Percentiles rank a stretch among this genome's conserved stretches.
These are phyloP conservation scores for Laothoe populi DNA, from an alignment of 2,888 invertebrate genomes.

Conservation along the genomic window DNA sequence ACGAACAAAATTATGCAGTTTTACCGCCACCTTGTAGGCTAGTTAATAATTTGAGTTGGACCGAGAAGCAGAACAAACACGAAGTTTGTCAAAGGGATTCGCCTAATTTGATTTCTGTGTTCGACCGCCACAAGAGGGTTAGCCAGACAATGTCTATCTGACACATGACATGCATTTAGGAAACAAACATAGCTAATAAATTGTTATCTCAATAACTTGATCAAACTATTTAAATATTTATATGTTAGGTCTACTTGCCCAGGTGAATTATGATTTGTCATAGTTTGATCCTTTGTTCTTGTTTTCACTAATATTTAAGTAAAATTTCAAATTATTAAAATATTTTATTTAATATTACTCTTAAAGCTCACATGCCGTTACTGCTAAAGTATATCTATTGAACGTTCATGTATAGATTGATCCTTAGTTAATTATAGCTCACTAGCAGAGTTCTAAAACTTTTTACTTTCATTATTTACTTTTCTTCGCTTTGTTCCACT, in stretches of 20 bases:
- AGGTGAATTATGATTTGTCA: no score
- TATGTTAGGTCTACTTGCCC: background rate
- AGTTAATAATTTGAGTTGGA: conserved; percentile 59
- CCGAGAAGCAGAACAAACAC: conserved; percentile 55
- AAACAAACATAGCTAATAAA: conserved; percentile 39
- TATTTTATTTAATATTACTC: no score
- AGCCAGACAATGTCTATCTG: conserved; percentile 43
- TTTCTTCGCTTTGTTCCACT: no score
- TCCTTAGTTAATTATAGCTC: conserved; percentile 1
- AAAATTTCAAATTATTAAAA: no score
- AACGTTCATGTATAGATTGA: conserved; percentile 16
- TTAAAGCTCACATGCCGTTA: no score
- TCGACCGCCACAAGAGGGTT: conserved; percentile 57
- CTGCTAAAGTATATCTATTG: background rate
- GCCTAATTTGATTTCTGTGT: conserved; percentile 71
- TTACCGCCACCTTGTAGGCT: conserved; percentile 43
- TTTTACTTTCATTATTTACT: no score
- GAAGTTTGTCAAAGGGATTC: conserved; percentile 67
- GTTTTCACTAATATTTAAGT: no score
- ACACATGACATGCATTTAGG: conserved; percentile 54
- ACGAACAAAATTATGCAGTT: conserved; percentile 29
- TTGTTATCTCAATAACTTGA: conserved; percentile 4
- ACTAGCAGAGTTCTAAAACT: no score
- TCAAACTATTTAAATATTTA: background rate
- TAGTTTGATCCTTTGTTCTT: no score